Percentiles rank a stretch among this genome's conserved stretches.
phyloP scores from a whole-genome alignment of 2,888 invertebrate genomes.

The Villa cingulata region DNA sequence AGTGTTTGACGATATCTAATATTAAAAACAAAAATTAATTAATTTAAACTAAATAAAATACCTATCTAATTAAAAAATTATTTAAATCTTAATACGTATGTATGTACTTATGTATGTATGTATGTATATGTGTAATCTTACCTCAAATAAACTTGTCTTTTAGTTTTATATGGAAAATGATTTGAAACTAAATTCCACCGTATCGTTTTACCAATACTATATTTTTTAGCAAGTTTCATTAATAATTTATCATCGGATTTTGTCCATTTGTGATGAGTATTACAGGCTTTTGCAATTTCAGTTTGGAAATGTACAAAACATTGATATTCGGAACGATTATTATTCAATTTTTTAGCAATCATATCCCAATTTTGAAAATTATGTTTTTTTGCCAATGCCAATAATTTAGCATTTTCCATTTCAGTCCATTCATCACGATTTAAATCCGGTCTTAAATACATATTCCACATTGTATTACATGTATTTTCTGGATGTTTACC shows the following conservation, averaged over 20 bases:
- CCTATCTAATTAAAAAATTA: too few relatives aligned
- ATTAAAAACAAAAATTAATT: neutral
- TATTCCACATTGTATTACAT: conserved; percentile 57
- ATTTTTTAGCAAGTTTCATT: conserved; percentile 45
- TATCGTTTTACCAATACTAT: conserved; percentile 49
- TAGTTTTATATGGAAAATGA: conserved; percentile 48
- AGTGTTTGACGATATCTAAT: conserved; percentile 37
- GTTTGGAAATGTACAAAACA: conserved; percentile 54
- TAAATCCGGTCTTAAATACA: conserved; percentile 53
- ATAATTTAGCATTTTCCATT: conserved; percentile 38
- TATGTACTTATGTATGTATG: too few relatives aligned
- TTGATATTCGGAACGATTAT: conserved; percentile 54
- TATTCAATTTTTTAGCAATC: conserved; percentile 44
- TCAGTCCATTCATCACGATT: conserved; percentile 44
- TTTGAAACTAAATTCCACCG: conserved; percentile 59
- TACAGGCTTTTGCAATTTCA: conserved; percentile 14
- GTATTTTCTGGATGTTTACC: conserved; percentile 47
- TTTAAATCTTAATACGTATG: too few relatives aligned
- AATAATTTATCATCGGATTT: conserved; percentile 54
- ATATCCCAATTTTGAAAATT: conserved; percentile 50
- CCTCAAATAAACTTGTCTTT: conserved; percentile 51
- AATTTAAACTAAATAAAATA: too few relatives aligned
- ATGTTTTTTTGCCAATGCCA: conserved; percentile 30
- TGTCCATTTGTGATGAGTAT: conserved; percentile 45
- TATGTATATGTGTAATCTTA: too few relatives aligned